Conservation (phyloP, 92 coral and sea anemone species). For the Porites evermanni region DNA sequence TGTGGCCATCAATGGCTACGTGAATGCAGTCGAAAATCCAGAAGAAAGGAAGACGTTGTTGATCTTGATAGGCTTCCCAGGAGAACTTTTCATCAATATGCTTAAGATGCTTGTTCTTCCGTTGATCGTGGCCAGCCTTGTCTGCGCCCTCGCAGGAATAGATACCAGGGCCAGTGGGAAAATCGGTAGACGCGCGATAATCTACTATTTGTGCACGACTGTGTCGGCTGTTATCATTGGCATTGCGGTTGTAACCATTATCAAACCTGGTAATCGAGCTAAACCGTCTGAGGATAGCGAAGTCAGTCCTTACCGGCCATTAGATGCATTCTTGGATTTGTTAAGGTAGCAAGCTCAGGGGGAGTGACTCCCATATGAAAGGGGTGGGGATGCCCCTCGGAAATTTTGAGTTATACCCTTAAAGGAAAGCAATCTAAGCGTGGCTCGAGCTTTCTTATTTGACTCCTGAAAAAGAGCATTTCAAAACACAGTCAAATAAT, state of each 20-base stretch:
- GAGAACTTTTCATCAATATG: slow-evolving; percentile 74
- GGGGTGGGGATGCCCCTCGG: too few relatives aligned
- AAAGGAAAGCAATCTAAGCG: too few relatives aligned
- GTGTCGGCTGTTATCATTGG: slow-evolving; percentile 68
- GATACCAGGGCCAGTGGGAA: slow-evolving; percentile 62
- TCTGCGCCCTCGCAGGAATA: slow-evolving; percentile 64
- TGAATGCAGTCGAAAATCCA: slow-evolving; percentile 52
- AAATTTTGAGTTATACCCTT: too few relatives aligned
- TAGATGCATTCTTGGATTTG: slow-evolving; percentile 91
- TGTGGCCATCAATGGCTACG: slow-evolving; percentile 64
- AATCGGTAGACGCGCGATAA: slow-evolving; percentile 71
- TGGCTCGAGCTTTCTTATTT: too few relatives aligned
- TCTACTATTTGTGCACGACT: slow-evolving; percentile 62
- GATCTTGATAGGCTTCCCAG: slow-evolving; percentile 70
- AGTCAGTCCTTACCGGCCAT: slow-evolving; percentile 69
- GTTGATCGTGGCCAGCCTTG: slow-evolving; percentile 63
- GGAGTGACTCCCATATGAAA: too few relatives aligned
- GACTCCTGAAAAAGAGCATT: too few relatives aligned
- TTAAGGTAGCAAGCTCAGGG: slow-evolving; percentile 62
- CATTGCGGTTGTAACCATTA: slow-evolving; percentile 51
- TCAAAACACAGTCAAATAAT: too few relatives aligned
- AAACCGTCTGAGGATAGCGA: background rate
- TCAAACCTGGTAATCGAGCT: slow-evolving; percentile 59
- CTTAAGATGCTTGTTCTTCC: slow-evolving; percentile 74
- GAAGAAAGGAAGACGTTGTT: slow-evolving; percentile 53